Conservation (phyloP, 1,140 invertebrate species). For the Eurosta solidaginis region DNA sequence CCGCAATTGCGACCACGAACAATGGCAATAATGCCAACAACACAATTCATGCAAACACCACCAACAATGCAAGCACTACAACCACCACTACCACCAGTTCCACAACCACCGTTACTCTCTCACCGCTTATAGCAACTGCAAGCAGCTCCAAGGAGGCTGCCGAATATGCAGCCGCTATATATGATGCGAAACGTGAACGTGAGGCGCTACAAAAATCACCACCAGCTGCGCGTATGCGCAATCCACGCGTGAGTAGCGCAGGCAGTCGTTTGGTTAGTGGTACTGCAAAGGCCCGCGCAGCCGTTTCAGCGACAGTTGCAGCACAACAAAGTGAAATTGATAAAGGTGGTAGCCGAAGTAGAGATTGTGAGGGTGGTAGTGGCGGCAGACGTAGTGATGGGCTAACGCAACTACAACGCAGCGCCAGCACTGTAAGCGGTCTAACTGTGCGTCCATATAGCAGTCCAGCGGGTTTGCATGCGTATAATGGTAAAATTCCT, state of each 20-base stretch:
- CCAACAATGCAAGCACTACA: slow-evolving; percentile 41
- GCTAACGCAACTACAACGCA: slow-evolving; percentile 53
- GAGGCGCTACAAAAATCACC: slow-evolving; percentile 26
- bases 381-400: slow-evolving; percentile 32
- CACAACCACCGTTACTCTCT: background rate
- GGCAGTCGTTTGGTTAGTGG: slow-evolving; percentile 39
- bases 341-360: background rate
- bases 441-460: slow-evolving; percentile 67
- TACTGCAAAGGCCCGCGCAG: background rate
- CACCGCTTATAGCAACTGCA: background rate
- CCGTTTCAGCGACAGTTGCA: slow-evolving; percentile 30
- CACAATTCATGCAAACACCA: slow-evolving; percentile 47
- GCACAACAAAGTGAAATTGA: background rate
- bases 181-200: slow-evolving; percentile 8
- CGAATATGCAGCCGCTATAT: slow-evolving; percentile 34
- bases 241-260: slow-evolving; percentile 46
- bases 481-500: slow-evolving; percentile 68
- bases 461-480: slow-evolving; percentile 73
- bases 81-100: background rate
- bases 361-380: background rate
- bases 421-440: slow-evolving; percentile 65
- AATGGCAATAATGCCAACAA: slow-evolving; percentile 41
- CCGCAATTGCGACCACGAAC: slow-evolving; percentile 24
- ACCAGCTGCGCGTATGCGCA: background rate
- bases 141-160: slow-evolving; percentile 34